phyloP scores from a whole-genome alignment of 2,888 invertebrate species.

The Hirtodrosophila cameraria region DNA sequence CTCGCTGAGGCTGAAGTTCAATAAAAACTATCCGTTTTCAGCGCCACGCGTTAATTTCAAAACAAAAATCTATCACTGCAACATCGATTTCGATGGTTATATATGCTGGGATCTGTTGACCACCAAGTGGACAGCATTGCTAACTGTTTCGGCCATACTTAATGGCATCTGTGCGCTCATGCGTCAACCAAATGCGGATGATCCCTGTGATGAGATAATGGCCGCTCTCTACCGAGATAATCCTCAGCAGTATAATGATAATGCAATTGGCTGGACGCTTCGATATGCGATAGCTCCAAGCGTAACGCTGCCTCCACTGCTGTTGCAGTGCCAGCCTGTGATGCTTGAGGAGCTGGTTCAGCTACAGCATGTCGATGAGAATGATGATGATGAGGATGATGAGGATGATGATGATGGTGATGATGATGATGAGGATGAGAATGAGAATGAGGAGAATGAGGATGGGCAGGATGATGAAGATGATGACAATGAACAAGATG shows the following conservation, averaged over 20 bases:
- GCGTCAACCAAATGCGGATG: slow-evolving; percentile 20
- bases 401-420: not conserved
- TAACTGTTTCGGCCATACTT: slow-evolving; percentile 14
- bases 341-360: not conserved
- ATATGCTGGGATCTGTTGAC: slow-evolving; percentile 48
- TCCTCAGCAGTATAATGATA: slow-evolving; percentile 3
- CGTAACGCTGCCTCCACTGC: not conserved
- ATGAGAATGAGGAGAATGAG: not conserved
- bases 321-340: not conserved
- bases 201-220: slow-evolving; percentile 34
- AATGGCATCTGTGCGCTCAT: slow-evolving; percentile 14
- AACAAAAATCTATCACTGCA: slow-evolving; percentile 47
- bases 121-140: slow-evolving; percentile 14
- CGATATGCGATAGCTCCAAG: slow-evolving; percentile 19
- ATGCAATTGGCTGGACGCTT: slow-evolving; percentile 26
- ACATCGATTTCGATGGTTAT: slow-evolving; percentile 39
- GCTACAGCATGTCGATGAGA: too few relatives aligned
- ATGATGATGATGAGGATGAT: not conserved
- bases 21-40: slow-evolving; percentile 16
- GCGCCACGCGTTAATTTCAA: slow-evolving; percentile 33
- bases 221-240: slow-evolving; percentile 29
- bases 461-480: not conserved
- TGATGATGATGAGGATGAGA: not conserved
- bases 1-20: slow-evolving; percentile 14
- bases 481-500: not conserved